Evolutionary conservation across 1,140 invertebrate species (phyloP), one percentile per base, ranked within the genome.

Genomic region (Drosophila triauraria): DNA sequence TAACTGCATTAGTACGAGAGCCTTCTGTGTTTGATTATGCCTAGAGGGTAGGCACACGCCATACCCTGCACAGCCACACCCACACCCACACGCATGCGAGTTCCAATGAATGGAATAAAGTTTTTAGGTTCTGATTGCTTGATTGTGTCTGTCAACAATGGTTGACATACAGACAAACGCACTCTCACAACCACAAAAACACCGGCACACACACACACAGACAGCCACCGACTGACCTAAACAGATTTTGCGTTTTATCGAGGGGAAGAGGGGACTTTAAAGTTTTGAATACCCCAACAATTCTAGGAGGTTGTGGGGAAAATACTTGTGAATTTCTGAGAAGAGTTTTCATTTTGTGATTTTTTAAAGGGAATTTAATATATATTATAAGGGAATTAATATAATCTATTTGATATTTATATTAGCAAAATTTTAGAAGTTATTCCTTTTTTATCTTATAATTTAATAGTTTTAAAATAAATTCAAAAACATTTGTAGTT

Each of bases 81-180:
- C 20, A 38, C 44, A 51, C 20, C 23, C 54, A 43, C 56, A 23
- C 47, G 6, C 44, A 17, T 17, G 25, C 56, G 40, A 38, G 43
- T 71, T 42, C 20, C 46, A 48, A 50, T 75, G 43, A 64, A 78
- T 51, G 81, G 77, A 44, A 81, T 83, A 88, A 88, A 88, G 81
- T 88, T 90, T 90, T 88, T 82, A 90, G 85, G 83, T 82, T 90
- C 80, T 88, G 85, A 90, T 88, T 88, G 85, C 85, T 88, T 88
- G 85, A 88, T 88, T 88, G 81, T 90, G 85, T 88, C 81, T 90
- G 85, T 85, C 85, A 88, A 88, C 85, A 79, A 79, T 79, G 62
- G 69, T 51, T 74, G 48, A 72, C 46, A 71, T 30, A 78, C 63
- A 53, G 35, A 60, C 56, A 30, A 32, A 32, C 40, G 15, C 62